Percentiles rank a stretch among this genome's conserved stretches.
Evolutionary conservation across 92 coral and sea anemone genomes (phyloP).

Genomic region (Desmophyllum pertusum): DNA sequence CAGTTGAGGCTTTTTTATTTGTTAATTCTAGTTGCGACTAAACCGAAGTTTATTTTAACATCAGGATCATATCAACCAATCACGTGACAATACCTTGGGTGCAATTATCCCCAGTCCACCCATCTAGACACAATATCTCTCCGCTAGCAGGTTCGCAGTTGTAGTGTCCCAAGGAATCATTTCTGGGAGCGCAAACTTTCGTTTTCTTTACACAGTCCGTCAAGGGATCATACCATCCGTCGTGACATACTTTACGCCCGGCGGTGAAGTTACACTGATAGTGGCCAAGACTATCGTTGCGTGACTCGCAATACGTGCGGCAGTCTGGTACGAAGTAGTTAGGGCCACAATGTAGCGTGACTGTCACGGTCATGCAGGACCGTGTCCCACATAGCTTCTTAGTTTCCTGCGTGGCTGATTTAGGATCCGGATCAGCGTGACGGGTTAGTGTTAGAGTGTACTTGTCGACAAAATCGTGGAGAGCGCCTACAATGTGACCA

Average conservation of each 20-base stretch:
- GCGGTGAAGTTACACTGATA: constrained; percentile 69
- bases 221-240: constrained; percentile 77
- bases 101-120: constrained; percentile 82
- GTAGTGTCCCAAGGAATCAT: constrained; percentile 84
- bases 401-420: constrained; percentile 32
- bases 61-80: neutral
- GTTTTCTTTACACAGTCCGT: constrained; percentile 69
- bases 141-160: constrained; percentile 78
- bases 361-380: constrained; percentile 67
- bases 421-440: constrained; percentile 46
- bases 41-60: too few species aligned
- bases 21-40: too few species aligned
- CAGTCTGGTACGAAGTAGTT: constrained; percentile 80
- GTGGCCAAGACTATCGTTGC: constrained; percentile 67
- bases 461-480: constrained; percentile 84
- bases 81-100: constrained; percentile 62
- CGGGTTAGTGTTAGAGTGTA: constrained; percentile 58
- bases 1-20: too few species aligned
- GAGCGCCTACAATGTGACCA: constrained; percentile 66
- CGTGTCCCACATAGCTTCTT: constrained; percentile 64
- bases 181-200: constrained; percentile 73
- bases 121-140: constrained; percentile 62
- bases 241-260: constrained; percentile 72
- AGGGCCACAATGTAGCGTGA: constrained; percentile 72
- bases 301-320: constrained; percentile 64